phyloP scores from a whole-genome alignment of 2,113 vertebrate species.

The Tenebrosternarchus preto region DNA sequence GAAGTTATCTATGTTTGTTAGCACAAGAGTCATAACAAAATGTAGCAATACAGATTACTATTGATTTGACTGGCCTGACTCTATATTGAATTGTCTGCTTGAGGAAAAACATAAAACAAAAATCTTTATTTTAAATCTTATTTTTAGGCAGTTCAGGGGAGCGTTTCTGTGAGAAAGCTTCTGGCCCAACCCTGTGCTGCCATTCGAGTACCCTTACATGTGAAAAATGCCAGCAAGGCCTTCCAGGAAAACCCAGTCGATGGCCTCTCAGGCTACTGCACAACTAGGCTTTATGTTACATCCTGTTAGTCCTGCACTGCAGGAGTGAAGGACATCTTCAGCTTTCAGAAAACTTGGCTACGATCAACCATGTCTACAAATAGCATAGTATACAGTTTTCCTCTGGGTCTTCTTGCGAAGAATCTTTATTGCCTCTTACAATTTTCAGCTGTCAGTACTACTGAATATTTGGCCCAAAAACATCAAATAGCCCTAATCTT shows the following conservation, averaged over 20 bases:
- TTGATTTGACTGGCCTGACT: not conserved
- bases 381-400: not conserved
- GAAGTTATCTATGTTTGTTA: not conserved
- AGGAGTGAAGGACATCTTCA: constrained; percentile 21
- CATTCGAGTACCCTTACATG: constrained; percentile 10
- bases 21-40: not conserved
- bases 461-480: not conserved
- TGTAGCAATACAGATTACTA: not conserved
- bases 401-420: not conserved
- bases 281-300: constrained; percentile 43
- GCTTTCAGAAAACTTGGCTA: constrained; percentile 23
- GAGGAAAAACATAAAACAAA: not conserved
- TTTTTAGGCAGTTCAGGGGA: not conserved
- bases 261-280: constrained; percentile 4
- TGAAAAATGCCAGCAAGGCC: constrained; percentile 34
- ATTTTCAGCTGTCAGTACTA: not conserved
- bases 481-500: not conserved
- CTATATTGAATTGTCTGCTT: not conserved
- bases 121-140: not conserved
- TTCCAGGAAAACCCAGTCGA: constrained; percentile 51
- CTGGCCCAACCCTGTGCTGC: constrained; percentile 24
- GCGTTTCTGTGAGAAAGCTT: constrained; percentile 14
- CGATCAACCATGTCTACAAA: constrained; percentile 7
- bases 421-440: not conserved
- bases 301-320: constrained; percentile 27